These are phyloP conservation scores for Brachionus plicatilis DNA, from an alignment of 1,140 invertebrate genomes.

Conservation along the genomic window DNA sequence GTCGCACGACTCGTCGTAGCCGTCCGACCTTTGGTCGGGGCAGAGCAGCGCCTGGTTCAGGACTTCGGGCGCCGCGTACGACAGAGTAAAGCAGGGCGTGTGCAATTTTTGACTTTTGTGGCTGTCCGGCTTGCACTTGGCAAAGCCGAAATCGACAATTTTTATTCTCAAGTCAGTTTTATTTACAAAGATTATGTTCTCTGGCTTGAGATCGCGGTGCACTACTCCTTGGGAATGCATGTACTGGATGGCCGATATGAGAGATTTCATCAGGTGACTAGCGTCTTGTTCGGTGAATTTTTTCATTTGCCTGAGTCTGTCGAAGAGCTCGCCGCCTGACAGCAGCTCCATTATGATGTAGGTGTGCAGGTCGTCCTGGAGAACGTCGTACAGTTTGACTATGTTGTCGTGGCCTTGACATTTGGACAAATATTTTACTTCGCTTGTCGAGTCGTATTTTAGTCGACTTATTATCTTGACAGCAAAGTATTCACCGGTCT, in stretches of 20 bases:
- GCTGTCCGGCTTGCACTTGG: conserved; percentile 61
- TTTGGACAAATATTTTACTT: conserved; percentile 69
- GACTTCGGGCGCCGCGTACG: conserved; percentile 86
- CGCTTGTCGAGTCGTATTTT: conserved; percentile 63
- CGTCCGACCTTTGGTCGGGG: conserved; percentile 48
- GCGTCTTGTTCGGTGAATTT: conserved; percentile 67
- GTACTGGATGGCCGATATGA: conserved; percentile 72
- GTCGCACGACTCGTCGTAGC: conserved; percentile 82
- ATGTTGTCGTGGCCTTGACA: conserved; percentile 84
- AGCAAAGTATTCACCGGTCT: conserved; percentile 69
- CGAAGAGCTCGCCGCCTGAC: conserved; percentile 77
- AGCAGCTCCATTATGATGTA: conserved; percentile 82
- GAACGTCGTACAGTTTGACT: conserved; percentile 74
- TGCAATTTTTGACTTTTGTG: conserved; percentile 56
- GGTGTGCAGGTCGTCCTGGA: conserved; percentile 67
- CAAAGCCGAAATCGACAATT: conserved; percentile 85
- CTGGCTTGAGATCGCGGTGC: conserved; percentile 83
- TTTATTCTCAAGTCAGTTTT: conserved; percentile 66
- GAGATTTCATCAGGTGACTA: conserved; percentile 66
- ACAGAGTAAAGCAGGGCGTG: conserved; percentile 69
- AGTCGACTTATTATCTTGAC: conserved; percentile 82
- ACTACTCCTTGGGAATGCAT: conserved; percentile 75
- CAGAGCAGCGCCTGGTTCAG: conserved; percentile 58
- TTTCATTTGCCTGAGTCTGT: conserved; percentile 62
- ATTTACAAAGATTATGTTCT: conserved; percentile 70